Base-by-base conservation (phyloP, 2,113 vertebrate genomes). In the Sardina pilchardus region DNA sequence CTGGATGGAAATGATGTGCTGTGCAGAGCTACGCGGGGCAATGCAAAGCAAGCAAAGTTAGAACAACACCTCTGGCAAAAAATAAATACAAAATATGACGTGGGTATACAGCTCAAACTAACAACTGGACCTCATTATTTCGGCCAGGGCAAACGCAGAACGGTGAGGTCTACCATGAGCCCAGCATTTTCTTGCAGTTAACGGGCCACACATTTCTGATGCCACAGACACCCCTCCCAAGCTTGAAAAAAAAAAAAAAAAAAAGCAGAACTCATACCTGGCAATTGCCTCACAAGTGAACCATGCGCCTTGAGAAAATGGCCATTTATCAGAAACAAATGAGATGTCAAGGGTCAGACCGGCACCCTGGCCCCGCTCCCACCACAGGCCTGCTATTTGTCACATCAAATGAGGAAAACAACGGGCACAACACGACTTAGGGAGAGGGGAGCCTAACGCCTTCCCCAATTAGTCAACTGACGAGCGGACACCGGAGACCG, bases 251-350 rank as follows among this genome's bases (percentile, higher is more conserved):
- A 34, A 63, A 21, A 44, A 91, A 91, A 88, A 75, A 82, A 17
- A 83, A 53, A 43, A 36, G 82, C 86, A 86, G 83, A 86, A 87
- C 82, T 87, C 45, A 80, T 36, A 26, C 88, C 86, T 90, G 91
- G 85, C 43, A 84, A 91, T 91, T 91, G 92, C 90, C 90, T 93
- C 59, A 81, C 50, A 88, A 92, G 85, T 71, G 85, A 86, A 92
- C 85, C 88, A 83, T 50, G 34, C 16, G 26, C 83, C 82, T 81
- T 87, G 87, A 89, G 84, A 84, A 84, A 87, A 86, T 19, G 67
- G 86, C 89, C 90, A 91, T 94, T 82, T 90, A 94, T 91, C 94
- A 92, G 89, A 91, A 85, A 85, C 86, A 93, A 39, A 87, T 91
- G 91, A 91, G 81, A 44, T 91, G 91, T 92, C 91, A 85, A 26